phyloP scores from a whole-genome alignment of 2,797 vertebrate species.

The Manis pentadactyla region DNA sequence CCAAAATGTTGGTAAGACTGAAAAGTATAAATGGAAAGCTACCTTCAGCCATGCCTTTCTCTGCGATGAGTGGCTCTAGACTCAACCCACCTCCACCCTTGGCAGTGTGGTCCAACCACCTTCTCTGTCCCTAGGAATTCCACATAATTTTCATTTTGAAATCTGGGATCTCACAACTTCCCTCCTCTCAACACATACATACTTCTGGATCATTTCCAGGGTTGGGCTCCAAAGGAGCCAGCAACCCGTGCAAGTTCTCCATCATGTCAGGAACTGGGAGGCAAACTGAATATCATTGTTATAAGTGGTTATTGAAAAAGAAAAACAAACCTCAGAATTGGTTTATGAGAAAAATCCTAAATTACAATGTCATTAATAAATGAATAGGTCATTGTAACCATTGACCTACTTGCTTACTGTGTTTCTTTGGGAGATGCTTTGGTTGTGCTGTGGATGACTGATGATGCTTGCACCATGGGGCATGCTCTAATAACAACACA shows the following conservation, averaged over 20 bases:
- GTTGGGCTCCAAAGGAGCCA: background rate
- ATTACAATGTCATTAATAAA: background rate
- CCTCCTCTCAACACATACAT: background rate
- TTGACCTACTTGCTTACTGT: background rate
- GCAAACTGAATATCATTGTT: background rate
- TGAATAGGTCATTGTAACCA: background rate
- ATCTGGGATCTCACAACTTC: background rate
- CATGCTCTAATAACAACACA: background rate
- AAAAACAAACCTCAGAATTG: background rate
- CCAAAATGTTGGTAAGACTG: background rate
- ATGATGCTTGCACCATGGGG: background rate
- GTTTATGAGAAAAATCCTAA: slow-evolving; percentile 39
- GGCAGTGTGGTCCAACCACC: background rate
- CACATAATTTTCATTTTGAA: background rate
- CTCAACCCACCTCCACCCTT: background rate
- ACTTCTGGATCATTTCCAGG: background rate
- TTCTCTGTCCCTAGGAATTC: background rate
- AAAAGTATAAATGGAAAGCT: background rate
- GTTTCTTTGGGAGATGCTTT: slow-evolving; percentile 30
- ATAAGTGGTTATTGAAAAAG: slow-evolving; percentile 17
- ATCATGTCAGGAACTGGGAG: background rate
- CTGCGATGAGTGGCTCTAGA: background rate
- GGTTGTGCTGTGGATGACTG: background rate
- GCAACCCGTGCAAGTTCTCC: background rate
- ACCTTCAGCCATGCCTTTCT: background rate